Conservation (phyloP, 2,113 vertebrate species). For the Alectura lathami region DNA sequence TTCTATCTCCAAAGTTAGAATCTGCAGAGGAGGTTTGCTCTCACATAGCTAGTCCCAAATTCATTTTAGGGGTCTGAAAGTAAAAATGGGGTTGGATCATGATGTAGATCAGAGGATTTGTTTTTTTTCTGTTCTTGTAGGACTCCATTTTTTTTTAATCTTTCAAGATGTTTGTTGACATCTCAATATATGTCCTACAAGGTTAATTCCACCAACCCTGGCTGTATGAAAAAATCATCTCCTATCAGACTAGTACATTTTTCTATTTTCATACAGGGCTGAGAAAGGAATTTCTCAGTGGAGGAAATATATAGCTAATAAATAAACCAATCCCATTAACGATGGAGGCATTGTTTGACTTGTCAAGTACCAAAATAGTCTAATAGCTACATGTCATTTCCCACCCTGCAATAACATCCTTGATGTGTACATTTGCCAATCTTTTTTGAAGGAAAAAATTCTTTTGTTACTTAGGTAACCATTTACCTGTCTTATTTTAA, state of each 20-base stretch:
- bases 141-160: background rate
- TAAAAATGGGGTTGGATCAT: background rate
- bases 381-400: background rate
- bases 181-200: background rate
- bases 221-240: background rate
- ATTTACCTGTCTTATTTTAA: background rate
- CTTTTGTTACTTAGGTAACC: background rate
- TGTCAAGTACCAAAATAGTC: background rate
- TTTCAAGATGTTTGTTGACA: background rate
- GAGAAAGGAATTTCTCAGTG: background rate
- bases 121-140: background rate
- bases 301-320: background rate
- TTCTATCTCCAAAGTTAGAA: background rate
- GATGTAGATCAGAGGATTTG: background rate
- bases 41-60: background rate
- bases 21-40: background rate
- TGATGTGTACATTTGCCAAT: background rate
- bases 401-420: background rate
- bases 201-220: background rate
- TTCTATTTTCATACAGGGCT: background rate
- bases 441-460: background rate
- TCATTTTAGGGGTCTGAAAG: background rate
- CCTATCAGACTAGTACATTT: background rate
- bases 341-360: fast-evolving
- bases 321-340: background rate